phyloP scores from a whole-genome alignment of 1,140 invertebrate genomes.

The Euborellia annulipes region DNA sequence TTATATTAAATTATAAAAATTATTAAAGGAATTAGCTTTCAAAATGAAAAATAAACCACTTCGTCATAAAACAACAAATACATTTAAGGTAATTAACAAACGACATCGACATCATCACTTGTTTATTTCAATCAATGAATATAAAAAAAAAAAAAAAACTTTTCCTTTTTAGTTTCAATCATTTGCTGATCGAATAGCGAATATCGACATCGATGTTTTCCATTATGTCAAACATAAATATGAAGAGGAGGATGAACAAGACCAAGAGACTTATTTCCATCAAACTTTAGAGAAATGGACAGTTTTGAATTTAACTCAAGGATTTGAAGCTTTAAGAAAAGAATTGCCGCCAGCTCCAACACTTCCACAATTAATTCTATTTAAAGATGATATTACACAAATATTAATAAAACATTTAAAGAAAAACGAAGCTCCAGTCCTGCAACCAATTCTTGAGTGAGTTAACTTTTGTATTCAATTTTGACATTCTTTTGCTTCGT shows the following conservation, averaged over 20 bases:
- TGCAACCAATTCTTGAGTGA: conserved; percentile 73
- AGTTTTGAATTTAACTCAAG: conserved; percentile 65
- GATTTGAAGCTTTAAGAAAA: conserved; percentile 57
- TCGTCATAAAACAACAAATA: conserved; percentile 62
- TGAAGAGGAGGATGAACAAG: conserved; percentile 42
- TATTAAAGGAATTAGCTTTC: too few species aligned
- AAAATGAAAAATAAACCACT: conserved; percentile 58
- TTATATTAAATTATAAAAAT: too few species aligned
- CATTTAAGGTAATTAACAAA: conserved; percentile 49
- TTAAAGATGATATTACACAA: conserved; percentile 58
- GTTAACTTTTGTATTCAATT: too few species aligned
- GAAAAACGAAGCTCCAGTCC: conserved; percentile 46
- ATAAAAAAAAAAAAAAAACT: too few species aligned
- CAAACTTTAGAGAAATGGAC: conserved; percentile 75
- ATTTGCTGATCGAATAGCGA: conserved; percentile 65
- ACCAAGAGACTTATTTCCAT: conserved; percentile 57
- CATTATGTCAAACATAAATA: conserved; percentile 59
- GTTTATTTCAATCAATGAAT: too few species aligned
- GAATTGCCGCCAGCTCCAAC: conserved; percentile 54
- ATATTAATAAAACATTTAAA: conserved; percentile 53
- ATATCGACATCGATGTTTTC: conserved; percentile 65
- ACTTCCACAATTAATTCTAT: conserved; percentile 59
- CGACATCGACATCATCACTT: too few species aligned
- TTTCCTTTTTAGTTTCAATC: conserved; percentile 71
- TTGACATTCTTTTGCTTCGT: too few species aligned